These are phyloP conservation scores for Pharmacophagus antenor DNA, from an alignment of 2,888 invertebrate genomes.

Conservation along the genomic window DNA sequence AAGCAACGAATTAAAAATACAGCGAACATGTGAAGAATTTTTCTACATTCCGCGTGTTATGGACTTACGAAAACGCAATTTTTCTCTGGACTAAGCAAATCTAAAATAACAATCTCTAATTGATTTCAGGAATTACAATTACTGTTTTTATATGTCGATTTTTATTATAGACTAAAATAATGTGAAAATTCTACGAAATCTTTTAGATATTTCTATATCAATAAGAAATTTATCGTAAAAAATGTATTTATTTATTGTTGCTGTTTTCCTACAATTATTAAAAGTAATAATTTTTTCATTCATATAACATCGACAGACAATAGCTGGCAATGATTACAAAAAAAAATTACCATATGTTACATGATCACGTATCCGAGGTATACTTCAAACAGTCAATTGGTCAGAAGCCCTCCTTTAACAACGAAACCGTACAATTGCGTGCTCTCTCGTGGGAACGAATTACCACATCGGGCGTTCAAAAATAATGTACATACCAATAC, in stretches of 20 bases:
- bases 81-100: not conserved
- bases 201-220: not conserved
- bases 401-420: conserved; percentile 23
- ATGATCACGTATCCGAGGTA: conserved; percentile 12
- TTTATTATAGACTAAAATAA: too few species aligned
- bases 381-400: conserved; percentile 18
- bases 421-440: conserved; percentile 26
- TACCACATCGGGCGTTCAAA: conserved; percentile 23
- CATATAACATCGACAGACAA: not conserved
- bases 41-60: not conserved
- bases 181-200: not conserved
- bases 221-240: not conserved
- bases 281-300: not conserved
- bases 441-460: conserved; percentile 27
- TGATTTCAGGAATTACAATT: too few species aligned
- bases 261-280: too few species aligned
- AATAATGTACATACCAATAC: too few species aligned
- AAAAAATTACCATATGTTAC: conserved; percentile 22
- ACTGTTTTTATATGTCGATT: too few species aligned
- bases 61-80: not conserved
- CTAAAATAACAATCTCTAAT: too few species aligned
- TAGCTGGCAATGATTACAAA: conserved; percentile 5
- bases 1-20: conserved; percentile 2
- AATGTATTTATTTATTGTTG: not conserved
- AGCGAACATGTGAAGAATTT: not conserved